A percentile compares a stretch with the other conserved stretches of the same genome.
These are phyloP conservation scores for Tethya wilhelma DNA, from an alignment of 37 sponge, comb jelly and placozoan genomes.

Conservation along the genomic window DNA sequence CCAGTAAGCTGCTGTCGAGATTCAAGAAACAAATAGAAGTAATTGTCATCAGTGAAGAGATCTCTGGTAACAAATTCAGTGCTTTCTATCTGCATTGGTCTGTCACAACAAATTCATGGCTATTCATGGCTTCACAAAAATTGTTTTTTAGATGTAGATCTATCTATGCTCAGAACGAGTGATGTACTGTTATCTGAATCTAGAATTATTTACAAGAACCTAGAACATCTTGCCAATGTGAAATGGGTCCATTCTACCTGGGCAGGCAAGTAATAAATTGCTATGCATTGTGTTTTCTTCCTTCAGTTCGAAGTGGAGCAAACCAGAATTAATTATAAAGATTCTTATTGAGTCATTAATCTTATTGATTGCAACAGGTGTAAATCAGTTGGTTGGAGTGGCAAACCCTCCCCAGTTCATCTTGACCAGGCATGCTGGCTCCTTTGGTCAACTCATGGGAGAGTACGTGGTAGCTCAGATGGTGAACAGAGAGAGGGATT, in stretches of 20 bases:
- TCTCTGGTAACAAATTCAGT: too few relatives aligned
- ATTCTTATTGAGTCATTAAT: not conserved
- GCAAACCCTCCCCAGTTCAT: conserved; percentile 16
- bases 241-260: conserved; percentile 52
- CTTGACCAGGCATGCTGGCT: conserved; percentile 46
- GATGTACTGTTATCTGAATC: not conserved
- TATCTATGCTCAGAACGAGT: not conserved
- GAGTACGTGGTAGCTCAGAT: conserved; percentile 68
- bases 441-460: conserved; percentile 55
- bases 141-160: too few relatives aligned
- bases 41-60: too few relatives aligned
- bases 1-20: too few relatives aligned
- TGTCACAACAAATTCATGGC: too few relatives aligned
- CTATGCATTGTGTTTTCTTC: too few relatives aligned
- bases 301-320: too few relatives aligned
- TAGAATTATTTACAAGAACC: not conserved
- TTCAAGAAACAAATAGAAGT: too few relatives aligned
- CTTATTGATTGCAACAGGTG: conserved; percentile 37
- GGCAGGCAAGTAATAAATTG: conserved; percentile 29
- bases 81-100: too few relatives aligned
- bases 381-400: not conserved
- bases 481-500: conserved; percentile 23
- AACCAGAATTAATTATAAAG: too few relatives aligned
- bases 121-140: too few relatives aligned
- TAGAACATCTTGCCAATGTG: not conserved